A percentile compares a stretch with the other conserved stretches of the same genome.
Evolutionary conservation across 2,797 vertebrate genomes (phyloP).

Genomic region (Sibirionetta formosa): DNA sequence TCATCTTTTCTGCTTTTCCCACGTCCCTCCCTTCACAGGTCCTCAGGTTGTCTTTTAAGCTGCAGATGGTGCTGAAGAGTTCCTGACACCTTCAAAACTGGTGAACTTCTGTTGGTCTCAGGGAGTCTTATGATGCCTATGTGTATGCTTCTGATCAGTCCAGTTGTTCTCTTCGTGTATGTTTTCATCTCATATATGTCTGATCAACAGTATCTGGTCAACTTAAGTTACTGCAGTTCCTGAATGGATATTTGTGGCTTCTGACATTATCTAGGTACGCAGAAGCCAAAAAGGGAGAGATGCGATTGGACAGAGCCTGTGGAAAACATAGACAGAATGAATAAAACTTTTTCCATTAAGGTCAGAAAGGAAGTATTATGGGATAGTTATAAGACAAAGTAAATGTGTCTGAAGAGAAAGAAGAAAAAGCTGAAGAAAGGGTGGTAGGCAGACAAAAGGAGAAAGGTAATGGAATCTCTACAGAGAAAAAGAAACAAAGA

Average conservation of each 20-base stretch:
- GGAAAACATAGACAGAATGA: neutral
- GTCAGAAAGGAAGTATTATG: neutral
- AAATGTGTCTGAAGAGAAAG: neutral
- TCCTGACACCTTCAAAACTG: neutral
- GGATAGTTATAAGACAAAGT: neutral
- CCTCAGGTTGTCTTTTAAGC: neutral
- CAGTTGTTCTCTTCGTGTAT: neutral
- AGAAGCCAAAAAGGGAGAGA: neutral
- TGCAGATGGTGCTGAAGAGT: neutral
- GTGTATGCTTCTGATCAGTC: neutral
- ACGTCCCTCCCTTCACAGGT: fast-evolving
- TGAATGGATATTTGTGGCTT: neutral
- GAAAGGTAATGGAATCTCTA: neutral
- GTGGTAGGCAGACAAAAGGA: neutral
- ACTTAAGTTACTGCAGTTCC: neutral
- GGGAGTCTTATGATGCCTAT: neutral
- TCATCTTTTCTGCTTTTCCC: neutral
- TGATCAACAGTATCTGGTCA: neutral
- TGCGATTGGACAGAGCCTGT: neutral
- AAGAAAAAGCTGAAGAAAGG: neutral
- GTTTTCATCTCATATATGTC: neutral
- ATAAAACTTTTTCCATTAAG: neutral
- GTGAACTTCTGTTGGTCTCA: neutral
- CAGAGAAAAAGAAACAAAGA: neutral
- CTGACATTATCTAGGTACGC: neutral